These are phyloP conservation scores for Vulpes ferrilata DNA, from an alignment of 2,113 vertebrate species.

Conservation along the genomic window DNA sequence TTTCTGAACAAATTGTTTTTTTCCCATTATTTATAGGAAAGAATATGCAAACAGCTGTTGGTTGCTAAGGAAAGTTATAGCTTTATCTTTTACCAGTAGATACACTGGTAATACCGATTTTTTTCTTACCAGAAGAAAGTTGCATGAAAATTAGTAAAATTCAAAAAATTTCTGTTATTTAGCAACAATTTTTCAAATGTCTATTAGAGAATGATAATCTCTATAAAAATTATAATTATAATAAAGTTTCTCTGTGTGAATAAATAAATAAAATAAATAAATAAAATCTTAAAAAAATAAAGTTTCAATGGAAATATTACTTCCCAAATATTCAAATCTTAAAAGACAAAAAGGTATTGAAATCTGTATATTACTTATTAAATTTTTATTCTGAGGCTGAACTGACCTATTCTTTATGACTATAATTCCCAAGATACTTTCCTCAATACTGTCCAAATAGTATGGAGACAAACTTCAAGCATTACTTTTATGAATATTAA, in stretches of 20 bases:
- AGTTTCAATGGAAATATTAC: not conserved
- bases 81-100: not conserved
- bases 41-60: constrained; percentile 48
- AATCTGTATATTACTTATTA: not conserved
- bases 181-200: not conserved
- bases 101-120: not conserved
- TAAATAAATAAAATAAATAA: too few relatives aligned
- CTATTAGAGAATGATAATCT: constrained; percentile 1
- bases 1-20: not conserved
- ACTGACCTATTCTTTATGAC: not conserved
- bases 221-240: not conserved
- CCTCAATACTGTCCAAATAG: not conserved
- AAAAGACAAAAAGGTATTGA: not conserved
- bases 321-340: constrained; percentile 16
- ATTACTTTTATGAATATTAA: constrained; percentile 27
- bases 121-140: not conserved
- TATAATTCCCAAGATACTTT: not conserved
- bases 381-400: constrained; percentile 11
- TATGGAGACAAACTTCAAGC: not conserved
- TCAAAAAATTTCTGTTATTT: not conserved
- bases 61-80: constrained; percentile 43
- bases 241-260: not conserved
- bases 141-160: constrained; percentile 10
- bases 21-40: constrained; percentile 67
- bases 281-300: not conserved